These are phyloP conservation scores for Semnopithecus entellus DNA, from an alignment of 2,113 vertebrate species.

Conservation along the genomic window DNA sequence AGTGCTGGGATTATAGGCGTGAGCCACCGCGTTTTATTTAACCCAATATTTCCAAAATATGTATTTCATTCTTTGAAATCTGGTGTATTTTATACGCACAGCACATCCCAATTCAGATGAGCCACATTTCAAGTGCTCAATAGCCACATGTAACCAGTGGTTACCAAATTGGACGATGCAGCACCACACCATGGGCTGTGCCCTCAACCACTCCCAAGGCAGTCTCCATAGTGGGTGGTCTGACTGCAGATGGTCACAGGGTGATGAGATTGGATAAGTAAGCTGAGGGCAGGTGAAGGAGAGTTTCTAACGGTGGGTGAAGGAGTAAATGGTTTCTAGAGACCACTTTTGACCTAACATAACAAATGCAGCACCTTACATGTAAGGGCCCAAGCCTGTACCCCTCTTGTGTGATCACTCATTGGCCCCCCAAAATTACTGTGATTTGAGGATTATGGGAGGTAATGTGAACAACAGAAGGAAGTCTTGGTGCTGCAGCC, in stretches of 20 bases:
- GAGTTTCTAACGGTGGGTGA: not conserved
- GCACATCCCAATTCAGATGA: not conserved
- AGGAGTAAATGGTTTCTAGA: not conserved
- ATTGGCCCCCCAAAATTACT: not conserved
- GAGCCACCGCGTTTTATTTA: not conserved
- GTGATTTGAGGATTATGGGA: not conserved
- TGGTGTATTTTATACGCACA: not conserved
- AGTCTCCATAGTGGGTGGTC: not conserved
- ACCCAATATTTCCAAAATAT: not conserved
- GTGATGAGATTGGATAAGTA: not conserved
- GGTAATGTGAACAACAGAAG: not conserved
- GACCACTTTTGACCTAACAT: not conserved
- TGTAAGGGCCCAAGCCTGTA: not conserved
- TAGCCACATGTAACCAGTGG: not conserved
- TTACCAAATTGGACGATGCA: not conserved
- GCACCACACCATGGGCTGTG: fast-evolving
- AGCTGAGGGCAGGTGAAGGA: not conserved
- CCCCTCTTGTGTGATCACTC: not conserved
- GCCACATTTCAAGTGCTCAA: not conserved
- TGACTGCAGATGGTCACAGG: not conserved
- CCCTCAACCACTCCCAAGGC: not conserved
- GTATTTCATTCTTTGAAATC: not conserved
- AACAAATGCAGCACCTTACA: not conserved
- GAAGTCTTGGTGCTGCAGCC: not conserved
- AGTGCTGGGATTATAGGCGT: too few relatives aligned